phyloP scores from a whole-genome alignment of 2,888 invertebrate genomes.

The Drosophila cognata region DNA sequence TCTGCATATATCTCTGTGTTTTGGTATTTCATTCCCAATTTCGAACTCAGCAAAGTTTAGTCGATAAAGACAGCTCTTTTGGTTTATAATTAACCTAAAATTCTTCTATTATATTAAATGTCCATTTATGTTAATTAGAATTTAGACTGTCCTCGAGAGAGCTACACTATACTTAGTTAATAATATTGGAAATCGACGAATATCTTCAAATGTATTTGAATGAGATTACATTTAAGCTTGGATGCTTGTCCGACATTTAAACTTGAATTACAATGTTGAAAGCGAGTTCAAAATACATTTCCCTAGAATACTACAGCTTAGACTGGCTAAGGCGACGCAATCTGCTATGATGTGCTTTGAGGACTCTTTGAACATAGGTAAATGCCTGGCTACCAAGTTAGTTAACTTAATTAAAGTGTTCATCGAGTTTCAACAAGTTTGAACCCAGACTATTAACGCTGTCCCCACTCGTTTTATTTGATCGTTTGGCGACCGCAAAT shows the following conservation, averaged over 20 bases:
- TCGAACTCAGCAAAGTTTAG: neutral
- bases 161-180: neutral
- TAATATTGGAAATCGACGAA: neutral
- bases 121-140: neutral
- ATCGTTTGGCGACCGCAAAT: slow-evolving; percentile 53
- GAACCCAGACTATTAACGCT: neutral
- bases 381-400: neutral
- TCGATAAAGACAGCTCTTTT: neutral
- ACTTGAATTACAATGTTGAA: neutral
- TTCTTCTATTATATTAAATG: neutral
- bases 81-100: neutral
- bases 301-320: neutral
- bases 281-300: neutral
- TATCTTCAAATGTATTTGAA: neutral
- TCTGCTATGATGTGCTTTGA: neutral
- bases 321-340: neutral
- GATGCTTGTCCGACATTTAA: neutral
- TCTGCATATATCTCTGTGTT: neutral
- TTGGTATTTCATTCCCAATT: neutral
- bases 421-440: slow-evolving; percentile 1
- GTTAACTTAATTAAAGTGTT: neutral
- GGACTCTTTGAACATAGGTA: neutral
- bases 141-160: neutral
- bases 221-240: neutral
- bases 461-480: slow-evolving; percentile 20